phyloP scores from a whole-genome alignment of 2,888 invertebrate species.

The Drosophila meridionalis region DNA sequence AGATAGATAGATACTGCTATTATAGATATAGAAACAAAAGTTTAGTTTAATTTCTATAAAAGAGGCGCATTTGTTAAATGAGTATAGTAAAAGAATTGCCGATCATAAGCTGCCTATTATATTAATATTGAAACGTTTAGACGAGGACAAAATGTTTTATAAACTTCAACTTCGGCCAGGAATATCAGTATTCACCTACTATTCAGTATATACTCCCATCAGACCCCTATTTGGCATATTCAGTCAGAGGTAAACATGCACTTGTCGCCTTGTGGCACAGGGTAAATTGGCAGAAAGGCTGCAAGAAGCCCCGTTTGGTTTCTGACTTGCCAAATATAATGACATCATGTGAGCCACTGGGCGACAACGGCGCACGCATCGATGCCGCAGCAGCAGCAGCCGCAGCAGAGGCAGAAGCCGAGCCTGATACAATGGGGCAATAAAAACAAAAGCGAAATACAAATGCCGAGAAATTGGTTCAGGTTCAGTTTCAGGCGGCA shows the following conservation, averaged over 20 bases:
- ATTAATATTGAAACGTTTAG: no score
- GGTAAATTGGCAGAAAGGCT: conserved; percentile 19
- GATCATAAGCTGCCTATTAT: no score
- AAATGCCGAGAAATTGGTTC: conserved; percentile 69
- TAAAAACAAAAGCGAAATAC: conserved; percentile 54
- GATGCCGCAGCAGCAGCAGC: conserved; percentile 29
- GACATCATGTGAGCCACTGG: conserved; percentile 67
- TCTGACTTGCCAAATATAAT: conserved; percentile 61
- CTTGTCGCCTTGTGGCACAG: conserved; percentile 14
- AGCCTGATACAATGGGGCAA: conserved; percentile 40
- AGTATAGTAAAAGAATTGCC: no score
- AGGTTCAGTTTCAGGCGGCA: conserved; percentile 64
- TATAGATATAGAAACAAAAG: no score
- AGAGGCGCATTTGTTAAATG: no score
- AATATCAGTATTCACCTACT: background rate
- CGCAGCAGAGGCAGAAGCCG: conserved; percentile 8
- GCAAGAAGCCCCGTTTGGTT: conserved; percentile 19
- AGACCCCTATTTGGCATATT: background rate
- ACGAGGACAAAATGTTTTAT: no score
- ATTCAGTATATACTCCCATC: background rate
- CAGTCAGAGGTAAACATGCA: background rate
- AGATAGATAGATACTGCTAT: no score
- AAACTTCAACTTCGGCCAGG: no score
- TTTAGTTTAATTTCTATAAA: no score
- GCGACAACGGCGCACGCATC: conserved; percentile 39